Conservation (phyloP, 2,113 vertebrate species). For the Dolichallabes microphthalmus region DNA sequence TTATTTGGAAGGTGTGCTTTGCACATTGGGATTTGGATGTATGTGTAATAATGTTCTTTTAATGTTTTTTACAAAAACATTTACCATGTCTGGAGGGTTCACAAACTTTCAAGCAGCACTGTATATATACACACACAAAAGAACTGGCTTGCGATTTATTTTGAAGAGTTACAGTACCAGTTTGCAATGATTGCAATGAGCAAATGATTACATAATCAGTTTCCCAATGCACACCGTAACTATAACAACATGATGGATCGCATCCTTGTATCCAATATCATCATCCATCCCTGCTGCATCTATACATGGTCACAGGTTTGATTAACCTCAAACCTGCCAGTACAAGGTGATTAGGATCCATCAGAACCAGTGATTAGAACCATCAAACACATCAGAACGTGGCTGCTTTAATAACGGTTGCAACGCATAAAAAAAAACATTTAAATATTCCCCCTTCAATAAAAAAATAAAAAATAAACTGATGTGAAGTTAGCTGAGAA, state of each 20-base stretch:
- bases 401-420: neutral
- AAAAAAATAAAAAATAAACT: neutral
- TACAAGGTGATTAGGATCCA: neutral
- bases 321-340: neutral
- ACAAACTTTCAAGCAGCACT: too few species aligned
- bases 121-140: neutral
- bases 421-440: neutral
- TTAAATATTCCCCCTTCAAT: neutral
- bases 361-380: too few species aligned
- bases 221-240: neutral
- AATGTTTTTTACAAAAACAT: too few species aligned
- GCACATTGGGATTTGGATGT: too few species aligned
- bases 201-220: neutral
- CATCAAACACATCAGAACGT: too few species aligned
- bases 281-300: neutral
- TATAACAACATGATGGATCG: neutral
- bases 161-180: neutral
- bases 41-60: too few species aligned
- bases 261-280: neutral
- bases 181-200: too few species aligned
- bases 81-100: too few species aligned
- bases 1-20: too few species aligned
- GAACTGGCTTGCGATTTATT: neutral
- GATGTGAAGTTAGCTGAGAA: neutral
- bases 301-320: neutral